A percentile compares a stretch with the other conserved stretches of the same genome.
Evolutionary conservation across 2,888 invertebrate species (phyloP).

Genomic region (Phortica magna): DNA sequence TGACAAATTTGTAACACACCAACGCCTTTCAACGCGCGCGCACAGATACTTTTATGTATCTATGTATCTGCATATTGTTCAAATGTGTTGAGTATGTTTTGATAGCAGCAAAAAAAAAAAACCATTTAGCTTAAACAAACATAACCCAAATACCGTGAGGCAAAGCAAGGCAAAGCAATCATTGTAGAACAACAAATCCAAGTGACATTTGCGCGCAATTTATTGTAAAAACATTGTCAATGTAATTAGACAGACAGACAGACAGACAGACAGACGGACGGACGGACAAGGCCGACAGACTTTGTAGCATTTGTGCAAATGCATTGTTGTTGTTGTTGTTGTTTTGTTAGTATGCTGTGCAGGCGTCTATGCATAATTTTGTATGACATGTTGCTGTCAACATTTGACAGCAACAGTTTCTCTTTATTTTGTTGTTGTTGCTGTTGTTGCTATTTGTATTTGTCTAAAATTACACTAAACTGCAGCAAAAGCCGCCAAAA

Average conservation of each 20-base stretch:
- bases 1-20: slow-evolving; percentile 68
- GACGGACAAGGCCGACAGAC: slow-evolving; percentile 29
- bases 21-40: slow-evolving; percentile 57
- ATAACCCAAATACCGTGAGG: slow-evolving; percentile 65
- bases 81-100: slow-evolving; percentile 52
- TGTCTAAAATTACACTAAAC: slow-evolving; percentile 40
- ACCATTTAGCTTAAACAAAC: slow-evolving; percentile 58
- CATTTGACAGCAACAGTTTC: slow-evolving; percentile 46
- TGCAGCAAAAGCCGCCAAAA: slow-evolving; percentile 17
- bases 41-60: slow-evolving; percentile 2
- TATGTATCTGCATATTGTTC: slow-evolving; percentile 1
- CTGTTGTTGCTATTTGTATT: slow-evolving; percentile 30
- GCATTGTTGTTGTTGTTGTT: slow-evolving; percentile 20
- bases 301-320: neutral
- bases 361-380: slow-evolving; percentile 45
- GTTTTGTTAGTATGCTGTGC: slow-evolving; percentile 5
- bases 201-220: slow-evolving; percentile 62
- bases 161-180: slow-evolving; percentile 40
- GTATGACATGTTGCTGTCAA: slow-evolving; percentile 63
- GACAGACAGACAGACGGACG: slow-evolving; percentile 12
- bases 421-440: too few species aligned
- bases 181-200: slow-evolving; percentile 10
- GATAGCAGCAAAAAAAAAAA: slow-evolving; percentile 44
- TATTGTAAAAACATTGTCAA: slow-evolving; percentile 72
- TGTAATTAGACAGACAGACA: slow-evolving; percentile 56